Conservation (phyloP, 2,113 vertebrate species). For the Oriolus oriolus region DNA sequence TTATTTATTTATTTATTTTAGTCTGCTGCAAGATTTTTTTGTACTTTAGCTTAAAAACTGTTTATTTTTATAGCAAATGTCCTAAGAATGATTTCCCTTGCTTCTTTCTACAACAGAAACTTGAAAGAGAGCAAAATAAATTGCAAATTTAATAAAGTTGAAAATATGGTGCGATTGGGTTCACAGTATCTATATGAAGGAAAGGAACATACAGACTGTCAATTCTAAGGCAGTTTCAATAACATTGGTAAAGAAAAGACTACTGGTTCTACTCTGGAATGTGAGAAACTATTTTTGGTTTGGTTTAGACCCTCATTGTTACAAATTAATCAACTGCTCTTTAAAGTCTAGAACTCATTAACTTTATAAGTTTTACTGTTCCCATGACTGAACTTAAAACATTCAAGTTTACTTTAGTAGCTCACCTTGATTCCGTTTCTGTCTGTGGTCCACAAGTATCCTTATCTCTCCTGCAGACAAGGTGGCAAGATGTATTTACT, state of each 20-base stretch:
- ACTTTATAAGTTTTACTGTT: constrained; percentile 75
- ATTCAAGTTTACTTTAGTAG: constrained; percentile 50
- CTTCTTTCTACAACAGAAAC: background rate
- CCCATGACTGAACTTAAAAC: constrained; percentile 72
- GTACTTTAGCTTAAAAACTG: background rate
- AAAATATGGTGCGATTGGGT: background rate
- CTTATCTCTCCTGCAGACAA: background rate
- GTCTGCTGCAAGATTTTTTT: background rate
- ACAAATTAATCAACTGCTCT: constrained; percentile 80
- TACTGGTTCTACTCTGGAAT: constrained; percentile 66
- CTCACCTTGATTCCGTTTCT: constrained; percentile 22
- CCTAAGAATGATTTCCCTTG: background rate
- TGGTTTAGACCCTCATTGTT: constrained; percentile 74
- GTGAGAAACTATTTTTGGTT: constrained; percentile 75
- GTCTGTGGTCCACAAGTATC: background rate
- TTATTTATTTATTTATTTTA: background rate
- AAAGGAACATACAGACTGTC: background rate
- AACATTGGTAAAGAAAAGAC: constrained; percentile 21
- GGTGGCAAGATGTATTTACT: background rate
- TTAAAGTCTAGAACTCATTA: constrained; percentile 82
- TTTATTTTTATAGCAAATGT: background rate
- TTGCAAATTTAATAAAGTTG: background rate
- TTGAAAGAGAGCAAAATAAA: background rate
- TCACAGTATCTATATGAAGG: background rate
- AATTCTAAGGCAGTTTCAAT: constrained; percentile 17